Percentiles rank a stretch among this genome's conserved stretches.
These are phyloP conservation scores for Serilophus lunatus DNA, from an alignment of 2,113 vertebrate species.

Conservation along the genomic window DNA sequence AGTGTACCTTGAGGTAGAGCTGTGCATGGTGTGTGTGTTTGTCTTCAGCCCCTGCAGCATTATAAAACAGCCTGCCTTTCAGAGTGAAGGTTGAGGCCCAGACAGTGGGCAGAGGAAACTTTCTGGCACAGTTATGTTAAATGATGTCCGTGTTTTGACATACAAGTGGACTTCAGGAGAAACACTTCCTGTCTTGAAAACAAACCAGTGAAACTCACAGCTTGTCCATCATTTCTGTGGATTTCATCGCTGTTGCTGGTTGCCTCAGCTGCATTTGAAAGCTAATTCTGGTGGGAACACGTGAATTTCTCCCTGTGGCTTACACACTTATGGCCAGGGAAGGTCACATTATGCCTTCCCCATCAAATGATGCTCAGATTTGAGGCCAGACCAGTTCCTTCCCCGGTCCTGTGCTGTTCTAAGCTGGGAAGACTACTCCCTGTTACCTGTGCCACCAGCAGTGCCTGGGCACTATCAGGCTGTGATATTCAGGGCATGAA, in stretches of 20 bases:
- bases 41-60: not conserved
- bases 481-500: fast-evolving
- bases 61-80: not conserved
- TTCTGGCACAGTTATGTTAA: not conserved
- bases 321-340: not conserved
- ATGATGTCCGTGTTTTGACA: not conserved
- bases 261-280: not conserved
- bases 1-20: not conserved
- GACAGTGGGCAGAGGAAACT: not conserved
- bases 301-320: fast-evolving
- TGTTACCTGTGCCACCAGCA: not conserved
- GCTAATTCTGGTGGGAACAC: not conserved
- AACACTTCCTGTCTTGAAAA: not conserved
- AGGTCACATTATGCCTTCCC: not conserved
- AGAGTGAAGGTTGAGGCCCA: not conserved
- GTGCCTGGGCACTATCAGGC: not conserved
- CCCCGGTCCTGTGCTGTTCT: not conserved
- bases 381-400: not conserved
- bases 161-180: not conserved
- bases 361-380: not conserved
- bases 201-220: not conserved
- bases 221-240: not conserved
- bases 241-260: not conserved
- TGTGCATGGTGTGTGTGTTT: fast-evolving
- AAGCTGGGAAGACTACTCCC: not conserved